A percentile compares a stretch with the other conserved stretches of the same genome.
phyloP scores from a whole-genome alignment of 2,797 vertebrate genomes.

The Iguana delicatissima region DNA sequence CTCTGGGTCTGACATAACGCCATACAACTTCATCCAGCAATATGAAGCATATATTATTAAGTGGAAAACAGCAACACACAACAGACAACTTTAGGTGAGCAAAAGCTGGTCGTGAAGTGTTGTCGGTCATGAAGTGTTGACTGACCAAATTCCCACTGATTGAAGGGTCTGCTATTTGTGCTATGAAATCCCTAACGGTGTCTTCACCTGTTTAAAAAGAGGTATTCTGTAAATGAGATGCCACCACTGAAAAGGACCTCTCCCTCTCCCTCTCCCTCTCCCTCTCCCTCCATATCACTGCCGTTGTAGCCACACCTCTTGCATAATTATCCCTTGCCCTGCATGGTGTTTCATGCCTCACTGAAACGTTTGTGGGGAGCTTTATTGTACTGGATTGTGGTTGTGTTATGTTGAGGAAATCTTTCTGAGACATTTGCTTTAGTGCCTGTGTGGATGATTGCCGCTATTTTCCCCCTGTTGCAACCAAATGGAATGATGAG shows the following conservation, averaged over 20 bases:
- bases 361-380: neutral
- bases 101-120: no score
- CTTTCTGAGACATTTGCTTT: slow-evolving; percentile 48
- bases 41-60: no score
- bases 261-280: neutral
- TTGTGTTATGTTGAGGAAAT: slow-evolving; percentile 40
- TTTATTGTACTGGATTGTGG: neutral
- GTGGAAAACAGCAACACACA: no score
- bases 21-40: no score
- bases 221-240: neutral
- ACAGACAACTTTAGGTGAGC: no score
- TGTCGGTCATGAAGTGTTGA: no score
- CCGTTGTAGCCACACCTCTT: neutral
- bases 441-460: slow-evolving; percentile 59
- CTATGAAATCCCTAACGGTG: neutral
- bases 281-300: neutral
- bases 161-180: no score
- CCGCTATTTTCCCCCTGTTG: slow-evolving; percentile 60
- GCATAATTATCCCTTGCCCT: neutral
- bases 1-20: no score
- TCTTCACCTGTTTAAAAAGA: neutral
- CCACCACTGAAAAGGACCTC: neutral
- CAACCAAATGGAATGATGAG: slow-evolving; percentile 54
- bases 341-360: neutral
- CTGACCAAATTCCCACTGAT: no score